phyloP scores from a whole-genome alignment of 2,113 vertebrate genomes.

The Ctenomys sociabilis region DNA sequence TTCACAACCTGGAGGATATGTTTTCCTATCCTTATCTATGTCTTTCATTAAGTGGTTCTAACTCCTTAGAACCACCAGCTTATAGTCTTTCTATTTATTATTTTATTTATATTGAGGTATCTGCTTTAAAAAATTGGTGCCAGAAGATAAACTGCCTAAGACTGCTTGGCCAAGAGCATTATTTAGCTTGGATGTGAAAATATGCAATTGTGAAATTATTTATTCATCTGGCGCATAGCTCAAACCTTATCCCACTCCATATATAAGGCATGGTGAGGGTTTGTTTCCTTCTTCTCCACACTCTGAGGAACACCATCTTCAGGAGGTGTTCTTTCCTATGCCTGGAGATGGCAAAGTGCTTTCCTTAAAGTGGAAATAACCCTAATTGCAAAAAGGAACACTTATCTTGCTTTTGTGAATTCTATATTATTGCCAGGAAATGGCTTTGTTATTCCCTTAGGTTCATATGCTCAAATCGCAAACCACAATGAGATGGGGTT shows the following conservation, averaged over 20 bases:
- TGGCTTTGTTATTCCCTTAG: background rate
- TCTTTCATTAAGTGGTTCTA: slow-evolving; percentile 23
- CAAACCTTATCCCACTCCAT: background rate
- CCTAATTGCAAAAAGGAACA: background rate
- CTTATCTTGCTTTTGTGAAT: background rate
- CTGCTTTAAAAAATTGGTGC: slow-evolving; percentile 68
- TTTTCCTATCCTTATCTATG: slow-evolving; percentile 53
- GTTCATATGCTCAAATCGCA: background rate
- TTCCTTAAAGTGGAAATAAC: slow-evolving; percentile 9
- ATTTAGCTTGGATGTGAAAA: slow-evolving; percentile 77
- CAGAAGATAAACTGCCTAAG: slow-evolving; percentile 71
- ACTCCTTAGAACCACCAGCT: slow-evolving; percentile 26
- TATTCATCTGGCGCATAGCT: slow-evolving; percentile 62
- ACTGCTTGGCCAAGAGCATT: slow-evolving; percentile 67
- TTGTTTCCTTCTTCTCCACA: background rate
- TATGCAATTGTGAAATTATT: slow-evolving; percentile 77
- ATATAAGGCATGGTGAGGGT: background rate
- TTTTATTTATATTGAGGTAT: slow-evolving; percentile 77
- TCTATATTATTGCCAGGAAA: background rate
- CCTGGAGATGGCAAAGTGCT: background rate
- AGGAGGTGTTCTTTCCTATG: background rate
- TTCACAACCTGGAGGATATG: background rate
- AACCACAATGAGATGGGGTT: background rate
- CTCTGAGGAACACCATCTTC: background rate
- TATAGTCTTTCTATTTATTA: slow-evolving; percentile 69